A percentile compares a stretch with the other conserved stretches of the same genome.
Conservation (phyloP, 1,140 invertebrate species). For the Planococcus citri region DNA sequence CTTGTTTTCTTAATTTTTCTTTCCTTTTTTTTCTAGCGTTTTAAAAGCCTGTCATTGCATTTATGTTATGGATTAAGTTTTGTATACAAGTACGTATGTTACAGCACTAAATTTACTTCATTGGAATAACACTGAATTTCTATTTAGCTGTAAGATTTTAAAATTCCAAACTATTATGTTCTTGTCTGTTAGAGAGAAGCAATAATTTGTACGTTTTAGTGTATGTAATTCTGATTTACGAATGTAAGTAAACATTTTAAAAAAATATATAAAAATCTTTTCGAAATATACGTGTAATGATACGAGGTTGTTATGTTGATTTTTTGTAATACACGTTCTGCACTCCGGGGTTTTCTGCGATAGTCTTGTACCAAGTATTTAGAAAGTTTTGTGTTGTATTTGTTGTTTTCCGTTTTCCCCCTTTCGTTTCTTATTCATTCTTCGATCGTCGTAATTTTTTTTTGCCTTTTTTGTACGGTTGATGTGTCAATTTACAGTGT, state of each 20-base stretch:
- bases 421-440: no score
- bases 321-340: conserved; percentile 11
- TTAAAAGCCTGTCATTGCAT: conserved; percentile 1
- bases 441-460: no score
- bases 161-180: not conserved
- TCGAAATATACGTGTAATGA: conserved; percentile 17
- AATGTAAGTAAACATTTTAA: conserved; percentile 5
- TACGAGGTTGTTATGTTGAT: conserved; percentile 8
- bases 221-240: conserved; percentile 4
- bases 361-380: not conserved
- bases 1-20: not conserved
- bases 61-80: conserved; percentile 15
- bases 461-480: no score
- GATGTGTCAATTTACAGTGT: no score
- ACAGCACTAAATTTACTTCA: conserved; percentile 9
- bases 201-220: conserved; percentile 19
- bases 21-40: not conserved
- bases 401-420: not conserved
- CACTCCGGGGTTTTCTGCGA: not conserved
- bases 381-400: not conserved
- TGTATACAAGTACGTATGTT: conserved; percentile 12
- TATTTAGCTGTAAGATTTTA: conserved; percentile 8
- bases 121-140: not conserved
- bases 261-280: conserved; percentile 15
- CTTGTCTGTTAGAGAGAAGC: conserved; percentile 1